These are phyloP conservation scores for Archaeoteleia sp. DNA, from an alignment of 2,888 invertebrate species.

Conservation along the genomic window DNA sequence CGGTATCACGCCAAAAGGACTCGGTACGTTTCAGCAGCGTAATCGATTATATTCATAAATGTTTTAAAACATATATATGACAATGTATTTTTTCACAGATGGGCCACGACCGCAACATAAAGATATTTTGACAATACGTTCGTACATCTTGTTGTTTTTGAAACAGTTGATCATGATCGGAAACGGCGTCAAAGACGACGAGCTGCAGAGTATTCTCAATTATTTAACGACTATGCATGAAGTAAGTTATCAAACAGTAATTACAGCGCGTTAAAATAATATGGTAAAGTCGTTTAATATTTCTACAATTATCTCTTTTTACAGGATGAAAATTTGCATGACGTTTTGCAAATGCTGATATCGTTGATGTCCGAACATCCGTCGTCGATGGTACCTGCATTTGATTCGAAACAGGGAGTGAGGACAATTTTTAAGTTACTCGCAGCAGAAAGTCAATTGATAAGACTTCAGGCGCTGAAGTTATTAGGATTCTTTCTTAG, in stretches of 20 bases:
- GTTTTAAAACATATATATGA: background rate
- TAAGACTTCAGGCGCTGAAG: conserved; percentile 96
- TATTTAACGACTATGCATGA: conserved; percentile 98
- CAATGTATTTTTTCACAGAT: conserved; percentile 79
- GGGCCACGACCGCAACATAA: conserved; percentile 95
- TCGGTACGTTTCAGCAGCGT: conserved; percentile 83
- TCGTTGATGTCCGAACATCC: conserved; percentile 99
- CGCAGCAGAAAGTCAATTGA: conserved; percentile 96
- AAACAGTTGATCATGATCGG: conserved; percentile 98
- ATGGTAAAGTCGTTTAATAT: too few species aligned
- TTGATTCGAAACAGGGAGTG: conserved; percentile 97
- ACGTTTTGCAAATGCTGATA: conserved; percentile 97
- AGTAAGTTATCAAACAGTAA: conserved; percentile 80
- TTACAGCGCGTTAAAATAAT: too few species aligned
- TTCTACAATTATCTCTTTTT: too few species aligned
- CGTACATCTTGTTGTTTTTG: conserved; percentile 95
- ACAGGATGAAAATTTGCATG: conserved; percentile 97
- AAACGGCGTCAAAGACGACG: conserved; percentile 98
- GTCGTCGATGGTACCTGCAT: conserved; percentile 98
- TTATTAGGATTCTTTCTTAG: conserved; percentile 98
- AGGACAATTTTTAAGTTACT: conserved; percentile 97
- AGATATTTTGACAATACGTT: conserved; percentile 94
- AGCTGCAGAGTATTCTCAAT: conserved; percentile 98
- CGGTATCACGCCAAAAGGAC: conserved; percentile 95
- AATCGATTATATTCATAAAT: background rate